Conservation (phyloP, 2,797 vertebrate species). For the Galago senegalensis region DNA sequence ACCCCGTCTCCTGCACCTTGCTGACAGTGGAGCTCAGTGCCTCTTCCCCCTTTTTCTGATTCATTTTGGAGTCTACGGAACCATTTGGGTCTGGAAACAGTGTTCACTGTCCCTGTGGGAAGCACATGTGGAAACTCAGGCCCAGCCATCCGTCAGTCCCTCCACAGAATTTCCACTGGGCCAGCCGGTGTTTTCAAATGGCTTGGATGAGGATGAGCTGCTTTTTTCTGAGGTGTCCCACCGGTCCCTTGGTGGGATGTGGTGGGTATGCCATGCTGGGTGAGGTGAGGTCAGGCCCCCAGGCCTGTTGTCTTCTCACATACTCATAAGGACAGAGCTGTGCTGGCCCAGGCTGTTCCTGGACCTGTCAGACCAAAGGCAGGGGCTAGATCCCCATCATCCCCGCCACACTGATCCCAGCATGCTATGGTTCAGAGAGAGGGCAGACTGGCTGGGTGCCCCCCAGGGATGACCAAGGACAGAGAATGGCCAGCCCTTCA, state of each 20-base stretch:
- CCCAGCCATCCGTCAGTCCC: fast-evolving
- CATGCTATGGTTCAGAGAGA: background rate
- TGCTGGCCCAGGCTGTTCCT: background rate
- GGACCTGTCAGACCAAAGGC: background rate
- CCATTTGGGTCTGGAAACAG: background rate
- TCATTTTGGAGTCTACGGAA: background rate
- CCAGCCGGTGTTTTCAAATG: background rate
- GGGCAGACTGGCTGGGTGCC: background rate
- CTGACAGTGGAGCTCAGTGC: fast-evolving
- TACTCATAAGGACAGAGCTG: background rate
- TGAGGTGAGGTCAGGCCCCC: too few species aligned
- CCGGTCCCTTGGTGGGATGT: background rate
- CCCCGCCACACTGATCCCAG: background rate
- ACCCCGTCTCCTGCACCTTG: background rate
- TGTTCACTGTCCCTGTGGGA: background rate
- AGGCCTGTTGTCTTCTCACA: too few species aligned
- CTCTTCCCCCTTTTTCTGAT: background rate
- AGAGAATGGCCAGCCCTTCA: background rate
- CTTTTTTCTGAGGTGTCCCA: background rate
- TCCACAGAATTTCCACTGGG: background rate
- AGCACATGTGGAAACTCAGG: background rate
- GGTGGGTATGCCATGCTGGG: background rate
- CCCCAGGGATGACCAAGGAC: background rate
- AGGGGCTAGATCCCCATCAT: background rate
- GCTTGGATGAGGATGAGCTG: background rate